phyloP scores from a whole-genome alignment of 2,797 vertebrate genomes.

The Parauchenoglanis ngamensis region DNA sequence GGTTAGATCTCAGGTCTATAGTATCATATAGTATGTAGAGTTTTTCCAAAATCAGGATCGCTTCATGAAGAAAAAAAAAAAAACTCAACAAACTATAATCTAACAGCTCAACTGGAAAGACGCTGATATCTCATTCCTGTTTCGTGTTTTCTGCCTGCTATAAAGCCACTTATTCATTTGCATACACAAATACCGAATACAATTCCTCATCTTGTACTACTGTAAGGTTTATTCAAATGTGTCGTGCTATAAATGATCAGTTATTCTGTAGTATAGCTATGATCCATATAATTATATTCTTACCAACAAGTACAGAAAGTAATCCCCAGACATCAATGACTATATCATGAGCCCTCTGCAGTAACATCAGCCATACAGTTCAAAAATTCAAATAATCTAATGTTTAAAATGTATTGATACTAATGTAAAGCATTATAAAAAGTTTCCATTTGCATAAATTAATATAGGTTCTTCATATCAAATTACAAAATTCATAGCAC shows the following conservation, averaged over 20 bases:
- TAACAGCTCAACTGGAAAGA: not conserved
- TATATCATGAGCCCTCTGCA: not conserved
- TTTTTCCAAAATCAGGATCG: not conserved
- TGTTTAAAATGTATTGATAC: not conserved
- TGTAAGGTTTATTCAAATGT: not conserved
- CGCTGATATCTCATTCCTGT: not conserved
- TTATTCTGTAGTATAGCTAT: not conserved
- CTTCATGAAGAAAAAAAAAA: not conserved
- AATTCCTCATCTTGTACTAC: not conserved
- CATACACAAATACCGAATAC: constrained; percentile 19
- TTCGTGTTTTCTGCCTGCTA: not conserved
- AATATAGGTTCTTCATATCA: not conserved
- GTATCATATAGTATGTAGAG: not conserved
- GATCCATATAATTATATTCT: not conserved
- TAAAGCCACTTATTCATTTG: constrained; percentile 4
- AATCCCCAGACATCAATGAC: not conserved
- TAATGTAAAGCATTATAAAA: not conserved
- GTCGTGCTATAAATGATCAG: too few relatives aligned
- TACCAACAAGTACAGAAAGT: not conserved
- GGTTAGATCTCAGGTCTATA: not conserved
- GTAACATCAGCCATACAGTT: not conserved
- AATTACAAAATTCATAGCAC: not conserved
- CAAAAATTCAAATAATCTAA: not conserved
- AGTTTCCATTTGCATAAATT: not conserved
- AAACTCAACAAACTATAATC: not conserved